These are phyloP conservation scores for Cephus sareptanus DNA, from an alignment of 2,888 invertebrate genomes.

Conservation along the genomic window DNA sequence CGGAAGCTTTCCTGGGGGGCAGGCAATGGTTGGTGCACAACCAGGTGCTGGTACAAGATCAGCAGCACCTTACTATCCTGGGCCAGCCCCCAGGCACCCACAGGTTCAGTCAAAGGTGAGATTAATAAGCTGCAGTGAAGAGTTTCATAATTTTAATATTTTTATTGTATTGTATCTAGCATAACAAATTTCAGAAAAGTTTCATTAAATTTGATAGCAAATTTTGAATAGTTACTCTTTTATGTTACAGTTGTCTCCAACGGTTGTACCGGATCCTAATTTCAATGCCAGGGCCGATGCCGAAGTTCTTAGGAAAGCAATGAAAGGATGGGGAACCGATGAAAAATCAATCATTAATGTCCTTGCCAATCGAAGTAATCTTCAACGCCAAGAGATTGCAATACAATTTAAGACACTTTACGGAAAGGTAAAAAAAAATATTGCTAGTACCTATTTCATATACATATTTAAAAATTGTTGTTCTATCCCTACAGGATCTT, in stretches of 20 bases:
- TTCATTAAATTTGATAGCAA: background rate
- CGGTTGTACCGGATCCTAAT: constrained; percentile 61
- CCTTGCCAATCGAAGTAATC: constrained; percentile 70
- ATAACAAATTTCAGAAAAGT: background rate
- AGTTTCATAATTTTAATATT: background rate
- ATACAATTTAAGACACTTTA: constrained; percentile 72
- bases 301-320: constrained; percentile 69
- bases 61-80: constrained; percentile 30
- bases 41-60: constrained; percentile 36
- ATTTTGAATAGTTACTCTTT: constrained; percentile 14
- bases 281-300: constrained; percentile 68
- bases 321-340: constrained; percentile 74
- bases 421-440: constrained; percentile 69
- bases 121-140: constrained; percentile 14
- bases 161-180: background rate
- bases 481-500: constrained; percentile 55
- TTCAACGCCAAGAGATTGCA: constrained; percentile 72
- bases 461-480: background rate
- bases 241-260: constrained; percentile 63
- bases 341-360: constrained; percentile 73
- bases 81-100: constrained; percentile 53
- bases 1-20: constrained; percentile 56
- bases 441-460: background rate
- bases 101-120: constrained; percentile 54
- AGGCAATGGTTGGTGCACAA: constrained; percentile 49